Percentiles rank a stretch among this genome's conserved stretches.
Conservation (phyloP, 2,113 vertebrate genomes). For the Siniperca chuatsi region DNA sequence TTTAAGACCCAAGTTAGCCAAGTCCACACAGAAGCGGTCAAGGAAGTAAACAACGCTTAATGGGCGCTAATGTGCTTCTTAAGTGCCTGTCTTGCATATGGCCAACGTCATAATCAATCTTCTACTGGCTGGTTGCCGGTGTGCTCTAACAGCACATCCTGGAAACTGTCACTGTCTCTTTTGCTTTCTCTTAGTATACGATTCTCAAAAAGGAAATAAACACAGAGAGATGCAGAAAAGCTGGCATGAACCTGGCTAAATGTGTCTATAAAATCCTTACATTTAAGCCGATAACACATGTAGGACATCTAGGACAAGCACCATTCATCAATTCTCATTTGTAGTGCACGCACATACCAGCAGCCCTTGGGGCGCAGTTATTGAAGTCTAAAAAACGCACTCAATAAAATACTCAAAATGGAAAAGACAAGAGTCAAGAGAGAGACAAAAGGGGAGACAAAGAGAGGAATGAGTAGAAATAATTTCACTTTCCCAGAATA, state of each 20-base stretch:
- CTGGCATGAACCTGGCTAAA: background rate
- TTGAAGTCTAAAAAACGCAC: constrained; percentile 37
- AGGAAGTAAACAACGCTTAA: constrained; percentile 80
- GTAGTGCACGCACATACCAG: constrained; percentile 42
- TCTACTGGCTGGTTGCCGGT: constrained; percentile 57
- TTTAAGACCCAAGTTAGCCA: constrained; percentile 70
- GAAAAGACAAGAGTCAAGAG: constrained; percentile 31
- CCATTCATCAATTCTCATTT: constrained; percentile 68
- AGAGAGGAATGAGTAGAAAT: background rate
- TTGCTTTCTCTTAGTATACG: background rate
- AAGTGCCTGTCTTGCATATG: constrained; percentile 76
- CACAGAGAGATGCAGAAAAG: background rate
- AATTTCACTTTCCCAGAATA: constrained; percentile 23
- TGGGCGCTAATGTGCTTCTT: constrained; percentile 79
- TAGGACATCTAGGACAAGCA: constrained; percentile 44
- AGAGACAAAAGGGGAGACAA: background rate
- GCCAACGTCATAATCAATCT: constrained; percentile 76
- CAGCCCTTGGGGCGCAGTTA: constrained; percentile 38
- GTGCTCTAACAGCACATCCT: constrained; percentile 53
- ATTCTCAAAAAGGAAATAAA: constrained; percentile 20
- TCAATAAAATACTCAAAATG: constrained; percentile 41
- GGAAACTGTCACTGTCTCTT: constrained; percentile 38
- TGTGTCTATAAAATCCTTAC: constrained; percentile 26
- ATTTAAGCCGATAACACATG: constrained; percentile 42
- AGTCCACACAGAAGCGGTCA: constrained; percentile 51